Base-by-base conservation (phyloP, 2,888 invertebrate genomes). In the Helicoverpa assulta region DNA sequence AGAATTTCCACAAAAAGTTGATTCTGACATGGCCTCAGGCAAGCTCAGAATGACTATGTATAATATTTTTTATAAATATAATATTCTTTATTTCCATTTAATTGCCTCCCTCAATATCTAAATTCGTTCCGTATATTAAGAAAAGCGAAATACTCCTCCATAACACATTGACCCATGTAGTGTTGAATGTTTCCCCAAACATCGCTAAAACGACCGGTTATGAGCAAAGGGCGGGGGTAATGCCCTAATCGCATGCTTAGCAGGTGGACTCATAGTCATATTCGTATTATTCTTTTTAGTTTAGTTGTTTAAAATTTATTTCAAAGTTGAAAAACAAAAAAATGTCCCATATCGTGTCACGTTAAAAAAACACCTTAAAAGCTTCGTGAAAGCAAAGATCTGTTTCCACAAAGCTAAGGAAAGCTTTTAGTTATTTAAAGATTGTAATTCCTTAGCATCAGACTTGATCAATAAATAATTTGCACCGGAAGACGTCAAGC, bases 121-220 rank as follows among this genome's bases (percentile, higher is more conserved):
- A 40, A 40, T 40, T 40, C 40, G 40, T 40, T 40, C 40, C 40
- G 14, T 40, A 55, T 26, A 18, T 51, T 16, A 7, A 56, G 10
- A 19, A 56, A 59, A 47, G 2, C 12, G 12, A 18, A 52, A 62
- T 52, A 47, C 56, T 59, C n/a, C 26, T 58, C 7, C 18, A 21
- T 53, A 50, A n/a, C 54, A 58, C 19, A 37, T 58, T 62, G 58
- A 62, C 6, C 47, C 59, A 63, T 67, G 21, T 29, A 29, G 29
- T 63, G 18, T 57, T 53, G 58, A 59, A 53, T 53, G 43, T 78
- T 77, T 60, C 56, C 67, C 63, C 56, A 73, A 78, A 76, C 26
- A 57, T 78, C 8, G 50, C 67, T 26, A 60, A 75, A 63, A 73
- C 18, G 50, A 76, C 76, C 67, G 78, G 76, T 64, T 78, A 43